Evolutionary conservation across 64 coral and sea anemone species (phyloP), one percentile per base, ranked within the genome.

Genomic region (Porites lutea): DNA sequence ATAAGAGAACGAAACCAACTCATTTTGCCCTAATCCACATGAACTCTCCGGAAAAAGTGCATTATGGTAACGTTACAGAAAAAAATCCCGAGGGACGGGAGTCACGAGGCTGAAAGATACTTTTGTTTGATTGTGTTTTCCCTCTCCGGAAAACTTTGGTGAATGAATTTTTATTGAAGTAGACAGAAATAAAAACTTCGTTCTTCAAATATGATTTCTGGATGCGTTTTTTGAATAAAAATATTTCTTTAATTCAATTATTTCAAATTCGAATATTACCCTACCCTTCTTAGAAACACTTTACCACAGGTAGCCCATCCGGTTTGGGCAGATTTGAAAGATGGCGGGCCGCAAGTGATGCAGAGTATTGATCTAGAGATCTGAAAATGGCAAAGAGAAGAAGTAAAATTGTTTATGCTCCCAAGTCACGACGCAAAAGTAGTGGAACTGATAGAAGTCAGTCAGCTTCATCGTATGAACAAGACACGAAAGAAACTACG

Each of bases 371-470:
- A n/a, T 13, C 60, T 65, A 68, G 48, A 64, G 58, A 64, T 5
- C n/a, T 9, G 53, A 15, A 37, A 22, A 84, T 84, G 81, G 63
- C 45, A 13, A 84, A 68, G 48, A 15, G 81, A 68, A 84, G 81
- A 48, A 67, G 15, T 3, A 47, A 63, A 69, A 84, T 84, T 7
- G n/a, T 63, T 50, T 84, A 84, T 19, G 81, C 81, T 22, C 81
- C 81, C 18, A 84, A 68, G 18, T 84, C 81, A 20, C 61, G 81
- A n/a, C 78, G 78, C 54, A 80, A 15, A 80, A 80, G 21, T 5
- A 59, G 54, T 54, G n/a, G 8, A 59, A 43, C 78, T 58, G 78
- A 60, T 15, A 57, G 54, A 3, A 80, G 44, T 80, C 55, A 80
- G 54, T 62, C 78, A 43, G 22, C 22, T 80, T 23, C 22, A 20